Conservation (phyloP, 2,113 vertebrate genomes). For the Phrynocephalus versicolor region DNA sequence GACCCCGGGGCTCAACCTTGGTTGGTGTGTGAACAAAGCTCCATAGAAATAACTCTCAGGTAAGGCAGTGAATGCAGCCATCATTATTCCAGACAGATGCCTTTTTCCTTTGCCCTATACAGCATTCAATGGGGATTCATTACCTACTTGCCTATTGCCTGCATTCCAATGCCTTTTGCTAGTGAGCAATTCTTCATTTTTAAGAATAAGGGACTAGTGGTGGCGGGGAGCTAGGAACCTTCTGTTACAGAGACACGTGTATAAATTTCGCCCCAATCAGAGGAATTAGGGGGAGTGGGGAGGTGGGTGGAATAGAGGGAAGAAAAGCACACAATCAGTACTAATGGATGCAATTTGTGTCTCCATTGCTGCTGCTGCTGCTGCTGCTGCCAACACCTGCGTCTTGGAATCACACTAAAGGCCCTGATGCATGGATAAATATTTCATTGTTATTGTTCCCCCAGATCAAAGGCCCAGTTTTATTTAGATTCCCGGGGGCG, state of each 20-base stretch:
- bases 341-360: conserved; percentile 14
- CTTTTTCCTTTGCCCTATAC: not conserved
- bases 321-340: not conserved
- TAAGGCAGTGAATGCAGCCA: too few species aligned
- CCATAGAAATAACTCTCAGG: too few species aligned
- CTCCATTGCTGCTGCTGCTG: not conserved
- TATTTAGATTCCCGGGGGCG: conserved; percentile 19
- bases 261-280: not conserved
- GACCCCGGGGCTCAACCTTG: too few species aligned
- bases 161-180: not conserved
- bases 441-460: conserved; percentile 32
- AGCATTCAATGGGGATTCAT: not conserved
- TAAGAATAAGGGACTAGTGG: not conserved
- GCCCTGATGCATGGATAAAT: conserved; percentile 26
- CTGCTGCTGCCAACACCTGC: not conserved
- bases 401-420: conserved; percentile 5
- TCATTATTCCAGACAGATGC: too few species aligned
- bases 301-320: not conserved
- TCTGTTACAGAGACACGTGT: too few species aligned
- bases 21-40: not conserved
- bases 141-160: not conserved
- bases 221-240: not conserved
- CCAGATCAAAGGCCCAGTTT: conserved; percentile 31
- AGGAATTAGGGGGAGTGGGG: not conserved
- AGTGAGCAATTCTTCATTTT: not conserved